Evolutionary conservation across 2,888 invertebrate species (phyloP).

Genomic region (Noctua janthina): DNA sequence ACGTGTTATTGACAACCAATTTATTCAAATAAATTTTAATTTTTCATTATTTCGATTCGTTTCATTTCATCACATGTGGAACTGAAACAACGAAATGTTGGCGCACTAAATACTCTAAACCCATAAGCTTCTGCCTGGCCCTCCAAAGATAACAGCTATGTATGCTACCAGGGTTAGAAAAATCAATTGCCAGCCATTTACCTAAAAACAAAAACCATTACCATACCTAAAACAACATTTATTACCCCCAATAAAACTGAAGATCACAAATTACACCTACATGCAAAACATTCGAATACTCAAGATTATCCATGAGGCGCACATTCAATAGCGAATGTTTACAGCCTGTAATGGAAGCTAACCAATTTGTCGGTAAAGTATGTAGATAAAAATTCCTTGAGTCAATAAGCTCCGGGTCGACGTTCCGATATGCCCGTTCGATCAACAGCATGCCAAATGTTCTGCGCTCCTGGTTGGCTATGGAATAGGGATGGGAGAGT

Average conservation of each 20-base stretch:
- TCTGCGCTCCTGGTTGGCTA: constrained; percentile 14
- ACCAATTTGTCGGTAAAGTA: constrained; percentile 57
- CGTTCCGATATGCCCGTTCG: constrained; percentile 29
- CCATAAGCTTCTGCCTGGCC: background rate
- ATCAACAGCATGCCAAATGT: constrained; percentile 48
- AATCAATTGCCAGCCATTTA: background rate
- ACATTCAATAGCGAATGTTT: constrained; percentile 30
- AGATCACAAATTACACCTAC: constrained; percentile 19
- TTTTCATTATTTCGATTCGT: background rate
- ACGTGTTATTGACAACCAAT: background rate
- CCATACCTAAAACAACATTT: too few species aligned
- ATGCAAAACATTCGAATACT: constrained; percentile 15
- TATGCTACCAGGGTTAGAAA: background rate
- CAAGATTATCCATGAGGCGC: constrained; percentile 9
- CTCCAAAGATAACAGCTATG: background rate
- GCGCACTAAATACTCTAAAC: too few species aligned
- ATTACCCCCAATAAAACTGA: background rate
- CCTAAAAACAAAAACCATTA: background rate
- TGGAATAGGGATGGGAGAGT: constrained; percentile 7
- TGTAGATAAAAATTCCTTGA: constrained; percentile 59
- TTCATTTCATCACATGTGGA: background rate
- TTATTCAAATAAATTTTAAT: background rate
- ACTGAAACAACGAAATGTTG: too few species aligned
- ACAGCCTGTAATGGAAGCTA: constrained; percentile 43
- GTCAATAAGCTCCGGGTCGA: constrained; percentile 50